phyloP scores from a whole-genome alignment of 2,113 vertebrate species.

The Hiodon tergisus region DNA sequence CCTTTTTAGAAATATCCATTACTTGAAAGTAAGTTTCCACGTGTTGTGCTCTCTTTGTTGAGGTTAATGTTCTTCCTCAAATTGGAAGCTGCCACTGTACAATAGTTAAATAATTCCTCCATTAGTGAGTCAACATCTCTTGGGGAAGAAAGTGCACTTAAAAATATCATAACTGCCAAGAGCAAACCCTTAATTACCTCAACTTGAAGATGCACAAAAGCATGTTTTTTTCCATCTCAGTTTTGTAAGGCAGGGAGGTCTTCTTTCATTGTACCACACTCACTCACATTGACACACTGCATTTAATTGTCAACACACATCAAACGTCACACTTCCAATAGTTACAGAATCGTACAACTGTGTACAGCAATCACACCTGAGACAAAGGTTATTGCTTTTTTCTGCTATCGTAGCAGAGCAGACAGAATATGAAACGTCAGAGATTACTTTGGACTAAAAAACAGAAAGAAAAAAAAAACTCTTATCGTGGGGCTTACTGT shows the following conservation, averaged over 20 bases:
- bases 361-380: not conserved
- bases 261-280: not conserved
- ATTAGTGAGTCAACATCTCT: constrained; percentile 48
- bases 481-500: not conserved
- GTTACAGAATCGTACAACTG: not conserved
- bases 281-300: not conserved
- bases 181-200: constrained; percentile 49
- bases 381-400: not conserved
- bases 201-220: constrained; percentile 28
- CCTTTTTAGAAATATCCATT: not conserved
- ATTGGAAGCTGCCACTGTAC: not conserved
- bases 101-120: constrained; percentile 35
- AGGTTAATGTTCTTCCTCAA: not conserved
- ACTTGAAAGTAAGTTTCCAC: not conserved
- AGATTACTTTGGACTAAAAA: not conserved
- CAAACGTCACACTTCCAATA: not conserved
- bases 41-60: not conserved
- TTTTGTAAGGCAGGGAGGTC: not conserved
- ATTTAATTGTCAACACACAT: not conserved
- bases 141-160: constrained; percentile 52
- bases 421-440: constrained; percentile 8
- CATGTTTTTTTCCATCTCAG: not conserved
- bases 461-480: constrained; percentile 3
- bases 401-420: not conserved
- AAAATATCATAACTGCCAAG: constrained; percentile 28